phyloP scores from a whole-genome alignment of 2,888 invertebrate species.

The Drosophila quinaria region DNA sequence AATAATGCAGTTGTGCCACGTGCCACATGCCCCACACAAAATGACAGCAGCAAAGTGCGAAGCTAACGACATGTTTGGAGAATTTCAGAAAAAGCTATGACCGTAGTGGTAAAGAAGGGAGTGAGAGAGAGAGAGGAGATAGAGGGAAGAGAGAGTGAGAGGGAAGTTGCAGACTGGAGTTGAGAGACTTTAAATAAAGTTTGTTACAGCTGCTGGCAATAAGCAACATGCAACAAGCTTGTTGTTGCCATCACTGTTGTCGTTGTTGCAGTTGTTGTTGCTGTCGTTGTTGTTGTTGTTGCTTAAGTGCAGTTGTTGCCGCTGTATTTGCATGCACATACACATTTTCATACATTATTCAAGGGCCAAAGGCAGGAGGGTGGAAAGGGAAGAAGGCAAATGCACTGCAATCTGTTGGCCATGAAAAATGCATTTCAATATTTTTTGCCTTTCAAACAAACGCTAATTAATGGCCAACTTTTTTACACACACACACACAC shows the following conservation, averaged over 20 bases:
- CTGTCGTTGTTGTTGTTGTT: constrained; percentile 36
- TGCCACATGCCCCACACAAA: constrained; percentile 27
- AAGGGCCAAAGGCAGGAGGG: constrained; percentile 32
- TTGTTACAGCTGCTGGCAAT: constrained; percentile 43
- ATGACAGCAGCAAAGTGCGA: constrained; percentile 70
- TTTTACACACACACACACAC: constrained; percentile 19
- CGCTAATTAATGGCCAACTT: constrained; percentile 68
- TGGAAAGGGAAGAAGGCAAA: neutral
- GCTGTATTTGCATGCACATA: constrained; percentile 62
- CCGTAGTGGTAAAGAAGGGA: neutral
- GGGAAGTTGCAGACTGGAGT: constrained; percentile 9
- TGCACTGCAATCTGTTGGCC: constrained; percentile 30
- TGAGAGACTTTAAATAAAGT: neutral
- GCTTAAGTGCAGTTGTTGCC: too few relatives aligned
- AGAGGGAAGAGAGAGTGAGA: neutral
- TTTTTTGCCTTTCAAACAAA: constrained; percentile 33
- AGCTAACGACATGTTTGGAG: constrained; percentile 68
- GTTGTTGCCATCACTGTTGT: constrained; percentile 29
- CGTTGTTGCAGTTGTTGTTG: constrained; percentile 16
- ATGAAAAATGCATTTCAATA: constrained; percentile 78
- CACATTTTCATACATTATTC: constrained; percentile 68
- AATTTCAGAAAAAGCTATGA: constrained; percentile 37
- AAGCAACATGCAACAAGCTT: constrained; percentile 71
- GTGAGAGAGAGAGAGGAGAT: neutral
- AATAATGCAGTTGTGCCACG: constrained; percentile 47